Evolutionary conservation across 2,888 invertebrate species (phyloP), one percentile per base, ranked within the genome.

Genomic region (Drosophila silvestris): DNA sequence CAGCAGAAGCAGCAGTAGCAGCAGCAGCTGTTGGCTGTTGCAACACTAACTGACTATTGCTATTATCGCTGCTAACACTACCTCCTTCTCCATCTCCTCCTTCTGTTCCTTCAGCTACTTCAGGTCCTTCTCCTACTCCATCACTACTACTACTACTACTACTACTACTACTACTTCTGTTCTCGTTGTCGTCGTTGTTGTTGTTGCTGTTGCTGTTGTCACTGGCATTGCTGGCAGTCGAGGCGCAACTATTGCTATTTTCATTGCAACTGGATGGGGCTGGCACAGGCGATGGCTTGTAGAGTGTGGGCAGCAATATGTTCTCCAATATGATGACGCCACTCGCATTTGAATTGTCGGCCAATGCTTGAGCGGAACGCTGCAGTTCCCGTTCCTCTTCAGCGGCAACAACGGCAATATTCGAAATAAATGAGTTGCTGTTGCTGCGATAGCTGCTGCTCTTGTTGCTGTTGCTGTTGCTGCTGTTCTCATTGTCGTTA

Each of bases 281-380:
- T 0, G 70, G 61, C 16, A 68, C 19, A 14, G 39, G 39, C 56
- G 56, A 37, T 19, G 56, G 19, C 35, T 76, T 66, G 6, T 81
- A 86, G 19, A 76, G 62, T 56, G 79, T 81, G 37, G 89, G 84
- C 65, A 85, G 32, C 32, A 71, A 26, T n/a, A 89, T 86, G n/a
- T 89, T 76, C 70, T 85, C 85, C 52, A 85, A 58, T 9, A 85
- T 85, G 19, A 76, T 62, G 12, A 85, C 86, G 0, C 62, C 72
- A 3, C 82, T 68, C 0, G 70, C 14, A 73, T 57, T 0, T 0
- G 56, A 53, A 5, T 77, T 69, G 7, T 75, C 74, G 0, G 59
- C 47, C 5, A 74, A 41, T 0, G 60, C 72, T 0, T 84, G 81
- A 19, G 77, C 84, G 0, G 87, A 75, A 0, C 79, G 72, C 16